Base-by-base conservation (phyloP, 2,888 invertebrate species). In the Mesodorylaimus sp. region DNA sequence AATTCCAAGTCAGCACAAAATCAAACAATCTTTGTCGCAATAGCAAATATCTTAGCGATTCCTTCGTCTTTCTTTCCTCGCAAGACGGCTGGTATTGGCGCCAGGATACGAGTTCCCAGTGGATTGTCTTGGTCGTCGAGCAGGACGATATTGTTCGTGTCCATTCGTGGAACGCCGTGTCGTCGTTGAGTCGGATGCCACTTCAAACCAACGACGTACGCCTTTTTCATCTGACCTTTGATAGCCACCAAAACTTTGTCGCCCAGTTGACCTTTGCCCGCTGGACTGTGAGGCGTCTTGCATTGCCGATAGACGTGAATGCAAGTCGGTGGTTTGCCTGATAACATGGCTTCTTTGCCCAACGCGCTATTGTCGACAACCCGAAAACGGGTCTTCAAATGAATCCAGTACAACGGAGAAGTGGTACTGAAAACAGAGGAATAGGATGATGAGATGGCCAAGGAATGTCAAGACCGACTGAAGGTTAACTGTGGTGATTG, bases 331-430 rank as follows among this genome's bases (percentile, higher is more conserved):
- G 91, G 87, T 69, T 82, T 84, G 44, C 93, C 93, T 65, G 87
- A 84, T 1, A 82, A 77, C 82, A 88, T 88, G 1, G 93, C 91
- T 65, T 82, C 77, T 67, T 85, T 88, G 32, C 95, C 97, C 53
- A 97, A 78, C 57, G 82, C 80, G 50, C 89, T 89, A 69, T 99
- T 99, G 69, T 99, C 97, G 2, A 99, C 95, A 3, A 93, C 88
- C n/a, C 46, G 45, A 27, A 61, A 48, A 1, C 59, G 53, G 1
- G 61, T 62, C 32, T 59, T 50, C 28, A 60, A 50, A 43, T 59
- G 58, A 32, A 66, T 63, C 48, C 64, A 42, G 19, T 25, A n/a
- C 19, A 50, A n/a, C 3, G 32, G 21, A 7, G 51, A 25, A 5
- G 47, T 19, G n/a, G 51, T 50, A 26, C 51, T 50, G 7, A 36